These are phyloP conservation scores for Sebastes flavidus DNA, from an alignment of 2,797 vertebrate genomes.

Conservation along the genomic window DNA sequence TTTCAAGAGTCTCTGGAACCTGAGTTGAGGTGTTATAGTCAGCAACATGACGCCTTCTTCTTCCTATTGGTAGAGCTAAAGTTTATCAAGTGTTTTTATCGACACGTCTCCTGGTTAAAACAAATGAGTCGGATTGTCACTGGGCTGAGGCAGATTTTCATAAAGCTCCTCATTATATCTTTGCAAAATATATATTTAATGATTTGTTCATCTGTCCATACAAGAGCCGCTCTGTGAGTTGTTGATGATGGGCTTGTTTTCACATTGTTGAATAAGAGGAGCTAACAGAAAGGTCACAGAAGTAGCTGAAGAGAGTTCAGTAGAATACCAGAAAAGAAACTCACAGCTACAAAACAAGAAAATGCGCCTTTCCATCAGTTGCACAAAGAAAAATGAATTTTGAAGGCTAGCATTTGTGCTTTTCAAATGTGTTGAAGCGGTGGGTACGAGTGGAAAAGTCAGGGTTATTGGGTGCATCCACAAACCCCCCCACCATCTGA, in stretches of 20 bases:
- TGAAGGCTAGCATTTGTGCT: neutral
- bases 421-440: neutral
- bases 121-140: neutral
- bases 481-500: neutral
- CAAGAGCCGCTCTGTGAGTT: neutral
- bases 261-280: neutral
- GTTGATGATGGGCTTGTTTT: neutral
- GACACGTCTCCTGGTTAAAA: neutral
- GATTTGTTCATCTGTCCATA: neutral
- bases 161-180: neutral
- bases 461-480: slow-evolving; percentile 30
- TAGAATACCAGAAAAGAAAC: neutral
- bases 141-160: neutral
- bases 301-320: neutral
- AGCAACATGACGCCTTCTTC: neutral
- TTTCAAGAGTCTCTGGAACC: neutral
- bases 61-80: neutral
- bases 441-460: neutral
- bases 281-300: neutral
- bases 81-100: neutral
- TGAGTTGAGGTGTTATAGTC: neutral
- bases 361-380: neutral
- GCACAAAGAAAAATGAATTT: neutral
- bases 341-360: neutral
- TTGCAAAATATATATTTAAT: neutral